Evolutionary conservation across 2,888 invertebrate species (phyloP).

Genomic region (Noctuana brunneofusca): DNA sequence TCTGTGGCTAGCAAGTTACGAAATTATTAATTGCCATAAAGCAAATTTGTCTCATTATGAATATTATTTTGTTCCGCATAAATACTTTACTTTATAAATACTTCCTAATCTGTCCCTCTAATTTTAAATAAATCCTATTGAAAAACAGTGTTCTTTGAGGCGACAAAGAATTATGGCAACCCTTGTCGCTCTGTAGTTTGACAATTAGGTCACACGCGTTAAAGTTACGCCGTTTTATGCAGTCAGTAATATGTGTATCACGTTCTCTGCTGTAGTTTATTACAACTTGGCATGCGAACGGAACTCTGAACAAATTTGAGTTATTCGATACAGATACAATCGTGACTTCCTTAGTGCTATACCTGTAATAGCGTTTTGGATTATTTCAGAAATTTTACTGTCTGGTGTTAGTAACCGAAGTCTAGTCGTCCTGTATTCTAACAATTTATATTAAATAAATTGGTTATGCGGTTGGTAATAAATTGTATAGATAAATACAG

Average conservation of each 20-base stretch:
- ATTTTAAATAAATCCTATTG: no score
- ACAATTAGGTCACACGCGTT: conserved; percentile 56
- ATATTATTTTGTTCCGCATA: background rate
- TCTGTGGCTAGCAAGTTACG: conserved; percentile 3
- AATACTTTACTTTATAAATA: no score
- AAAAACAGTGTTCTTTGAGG: background rate
- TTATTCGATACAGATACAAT: conserved; percentile 10
- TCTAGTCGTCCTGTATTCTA: background rate
- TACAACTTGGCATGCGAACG: conserved; percentile 34
- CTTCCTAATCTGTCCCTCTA: no score
- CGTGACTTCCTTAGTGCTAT: conserved; percentile 21
- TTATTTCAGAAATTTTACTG: background rate
- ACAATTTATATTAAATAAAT: no score
- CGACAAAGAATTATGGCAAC: conserved; percentile 11
- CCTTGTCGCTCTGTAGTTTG: conserved; percentile 41
- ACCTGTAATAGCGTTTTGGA: background rate
- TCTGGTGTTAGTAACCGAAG: background rate
- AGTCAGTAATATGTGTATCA: conserved; percentile 42
- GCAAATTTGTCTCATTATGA: conserved; percentile 2
- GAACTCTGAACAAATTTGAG: conserved; percentile 27
- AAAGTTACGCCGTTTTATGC: conserved; percentile 43
- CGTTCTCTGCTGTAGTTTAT: conserved; percentile 45
- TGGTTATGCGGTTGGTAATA: no score
- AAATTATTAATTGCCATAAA: background rate
- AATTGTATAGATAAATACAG: no score